Base-by-base conservation (phyloP, 2,797 vertebrate genomes). In the Phoeniculus purpureus region DNA sequence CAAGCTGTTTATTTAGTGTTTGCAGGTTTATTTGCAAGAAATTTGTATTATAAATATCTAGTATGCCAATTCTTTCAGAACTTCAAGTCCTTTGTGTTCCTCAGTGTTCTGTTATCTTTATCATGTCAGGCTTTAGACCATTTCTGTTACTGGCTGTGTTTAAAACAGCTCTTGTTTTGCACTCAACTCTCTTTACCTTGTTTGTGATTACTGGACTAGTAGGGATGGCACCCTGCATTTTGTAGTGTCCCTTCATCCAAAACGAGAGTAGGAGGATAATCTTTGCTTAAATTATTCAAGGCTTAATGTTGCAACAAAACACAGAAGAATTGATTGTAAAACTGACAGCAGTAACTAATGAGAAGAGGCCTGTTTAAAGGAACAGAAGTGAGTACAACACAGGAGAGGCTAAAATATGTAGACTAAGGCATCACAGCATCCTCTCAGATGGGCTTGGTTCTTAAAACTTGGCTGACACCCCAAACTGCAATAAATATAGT, bases 41-140 rank as follows among this genome's bases (percentile, higher is more conserved):
- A 27, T 89, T 93, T 90, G 93, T 66, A 37, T 62, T 80, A 74
- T 68, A 90, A 93, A 65, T 88, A 92, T 80, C 40, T 56, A 92
- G 23, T 70, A 47, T 80, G 70, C 40, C 61, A 88, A 4, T 56
- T 85, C 31, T 92, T 60, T 68, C 66, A 91, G 65, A 89, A 90
- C 22, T 77, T 83, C 21, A 77, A 78, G 70, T 75, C 45, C 43
- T 92, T 90, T 85, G 12, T 78, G 68, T 72, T 80, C 59, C 66
- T 92, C 59, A 52, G 20, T 66, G 31, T 40, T 86, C 8, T 52
- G 84, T 85, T 85, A 90, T 85, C 61, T 80, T 84, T 87, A 61
- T 83, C 43, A 48, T n/a, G 47, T 81, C 70, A 87, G 59, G 43
- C 55, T 92, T 93, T 21, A 87, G 50, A 68, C 81, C 62, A 56